These are phyloP conservation scores for Pipistrellus kuhlii DNA, from an alignment of 2,797 vertebrate species.

Conservation along the genomic window DNA sequence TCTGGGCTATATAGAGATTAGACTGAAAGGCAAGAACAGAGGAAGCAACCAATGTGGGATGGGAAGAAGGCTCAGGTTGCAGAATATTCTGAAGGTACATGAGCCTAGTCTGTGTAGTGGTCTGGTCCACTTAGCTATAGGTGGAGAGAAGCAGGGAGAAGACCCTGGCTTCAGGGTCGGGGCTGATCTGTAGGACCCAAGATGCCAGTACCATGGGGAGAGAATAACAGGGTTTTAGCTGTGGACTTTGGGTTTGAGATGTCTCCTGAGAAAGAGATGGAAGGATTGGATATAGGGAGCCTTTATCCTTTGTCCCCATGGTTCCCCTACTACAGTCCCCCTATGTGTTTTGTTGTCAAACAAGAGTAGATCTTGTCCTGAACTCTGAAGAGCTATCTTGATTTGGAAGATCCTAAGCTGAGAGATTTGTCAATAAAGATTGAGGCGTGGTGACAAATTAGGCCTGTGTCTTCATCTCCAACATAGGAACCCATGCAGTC, in stretches of 20 bases:
- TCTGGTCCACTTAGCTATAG: no score
- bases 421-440: neutral
- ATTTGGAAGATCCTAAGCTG: neutral
- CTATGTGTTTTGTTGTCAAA: neutral
- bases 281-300: neutral
- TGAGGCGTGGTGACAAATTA: no score
- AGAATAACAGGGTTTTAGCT: neutral
- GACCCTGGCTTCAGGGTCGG: neutral
- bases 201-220: neutral
- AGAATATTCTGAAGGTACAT: neutral
- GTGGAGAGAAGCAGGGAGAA: neutral
- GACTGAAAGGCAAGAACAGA: neutral
- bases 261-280: neutral
- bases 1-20: neutral
- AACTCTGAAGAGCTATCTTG: neutral
- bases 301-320: no score
- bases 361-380: no score
- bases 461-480: no score
- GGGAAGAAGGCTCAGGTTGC: neutral
- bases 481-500: no score
- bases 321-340: neutral
- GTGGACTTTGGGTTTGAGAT: neutral
- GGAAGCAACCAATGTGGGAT: neutral
- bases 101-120: accelerated
- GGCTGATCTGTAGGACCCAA: neutral